These are phyloP conservation scores for Benitochromis conjunctus DNA, from an alignment of 2,113 vertebrate genomes.

Conservation along the genomic window DNA sequence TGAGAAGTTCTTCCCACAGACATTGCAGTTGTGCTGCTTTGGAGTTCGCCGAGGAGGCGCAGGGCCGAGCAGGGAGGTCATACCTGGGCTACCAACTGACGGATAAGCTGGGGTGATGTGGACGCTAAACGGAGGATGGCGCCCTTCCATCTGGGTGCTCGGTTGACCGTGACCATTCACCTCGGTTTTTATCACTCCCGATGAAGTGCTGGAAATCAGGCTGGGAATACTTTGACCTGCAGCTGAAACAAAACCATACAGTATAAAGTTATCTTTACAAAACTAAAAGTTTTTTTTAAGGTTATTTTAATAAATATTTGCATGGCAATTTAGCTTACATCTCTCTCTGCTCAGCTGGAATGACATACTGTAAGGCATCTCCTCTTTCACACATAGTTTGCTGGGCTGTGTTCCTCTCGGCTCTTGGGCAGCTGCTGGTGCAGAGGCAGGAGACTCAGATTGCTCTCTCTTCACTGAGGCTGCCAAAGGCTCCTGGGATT, in stretches of 20 bases:
- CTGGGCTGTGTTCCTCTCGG: constrained; percentile 75
- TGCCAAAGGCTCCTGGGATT: constrained; percentile 68
- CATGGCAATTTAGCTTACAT: constrained; percentile 78
- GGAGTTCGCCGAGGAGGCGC: constrained; percentile 84
- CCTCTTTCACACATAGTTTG: constrained; percentile 83
- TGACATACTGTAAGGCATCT: constrained; percentile 82
- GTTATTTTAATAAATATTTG: background rate
- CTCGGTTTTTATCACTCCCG: constrained; percentile 84
- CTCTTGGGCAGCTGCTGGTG: constrained; percentile 78
- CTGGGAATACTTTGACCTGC: constrained; percentile 80
- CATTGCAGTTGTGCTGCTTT: constrained; percentile 98
- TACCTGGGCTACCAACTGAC: constrained; percentile 78
- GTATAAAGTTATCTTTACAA: background rate
- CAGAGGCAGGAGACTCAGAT: constrained; percentile 75
- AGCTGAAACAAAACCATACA: constrained; percentile 75
- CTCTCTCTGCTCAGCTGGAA: constrained; percentile 86
- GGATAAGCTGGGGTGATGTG: constrained; percentile 82
- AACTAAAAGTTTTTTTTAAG: accelerated
- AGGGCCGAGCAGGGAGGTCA: constrained; percentile 84
- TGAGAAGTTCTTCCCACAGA: constrained; percentile 97
- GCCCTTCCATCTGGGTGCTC: constrained; percentile 77
- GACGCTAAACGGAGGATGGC: constrained; percentile 78
- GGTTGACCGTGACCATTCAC: constrained; percentile 86
- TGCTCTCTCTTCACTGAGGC: constrained; percentile 87
- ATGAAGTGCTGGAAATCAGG: constrained; percentile 73